These are phyloP conservation scores for Drosophila fungiperda DNA, from an alignment of 2,888 invertebrate species.

Conservation along the genomic window DNA sequence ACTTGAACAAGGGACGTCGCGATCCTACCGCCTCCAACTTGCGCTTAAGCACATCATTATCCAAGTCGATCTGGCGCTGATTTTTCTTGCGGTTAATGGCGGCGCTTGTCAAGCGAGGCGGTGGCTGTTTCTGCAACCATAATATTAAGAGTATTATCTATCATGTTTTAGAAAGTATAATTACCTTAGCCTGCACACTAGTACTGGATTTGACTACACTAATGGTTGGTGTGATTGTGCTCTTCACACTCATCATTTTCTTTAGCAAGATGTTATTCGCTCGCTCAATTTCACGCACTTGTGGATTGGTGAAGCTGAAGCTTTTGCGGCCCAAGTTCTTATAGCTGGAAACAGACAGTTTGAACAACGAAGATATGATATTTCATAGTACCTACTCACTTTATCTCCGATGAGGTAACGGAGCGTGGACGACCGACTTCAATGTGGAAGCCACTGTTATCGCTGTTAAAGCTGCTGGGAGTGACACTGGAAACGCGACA, in stretches of 20 bases:
- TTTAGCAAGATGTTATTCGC: constrained; percentile 87
- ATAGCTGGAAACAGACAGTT: constrained; percentile 34
- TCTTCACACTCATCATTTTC: constrained; percentile 86
- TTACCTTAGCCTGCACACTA: constrained; percentile 36
- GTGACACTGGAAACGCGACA: constrained; percentile 48
- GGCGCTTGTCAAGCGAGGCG: constrained; percentile 82
- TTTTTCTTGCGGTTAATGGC: constrained; percentile 86
- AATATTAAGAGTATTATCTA: background rate
- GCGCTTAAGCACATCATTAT: constrained; percentile 86
- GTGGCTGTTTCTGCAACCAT: constrained; percentile 31
- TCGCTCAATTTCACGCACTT: constrained; percentile 87
- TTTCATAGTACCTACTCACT: constrained; percentile 40
- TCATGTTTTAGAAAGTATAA: background rate
- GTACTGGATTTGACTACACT: constrained; percentile 29
- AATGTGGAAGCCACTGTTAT: constrained; percentile 27
- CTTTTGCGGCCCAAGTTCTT: constrained; percentile 79
- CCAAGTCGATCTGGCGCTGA: constrained; percentile 87
- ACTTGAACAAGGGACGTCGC: constrained; percentile 67
- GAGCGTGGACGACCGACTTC: constrained; percentile 59
- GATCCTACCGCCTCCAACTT: constrained; percentile 83
- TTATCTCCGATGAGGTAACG: constrained; percentile 56
- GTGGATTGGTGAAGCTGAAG: constrained; percentile 87
- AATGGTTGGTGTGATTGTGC: constrained; percentile 60
- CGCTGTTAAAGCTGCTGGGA: constrained; percentile 53
- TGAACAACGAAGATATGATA: background rate